A percentile compares a stretch with the other conserved stretches of the same genome.
phyloP scores from a whole-genome alignment of 2,888 invertebrate genomes.

The Agriopis aurantiaria region DNA sequence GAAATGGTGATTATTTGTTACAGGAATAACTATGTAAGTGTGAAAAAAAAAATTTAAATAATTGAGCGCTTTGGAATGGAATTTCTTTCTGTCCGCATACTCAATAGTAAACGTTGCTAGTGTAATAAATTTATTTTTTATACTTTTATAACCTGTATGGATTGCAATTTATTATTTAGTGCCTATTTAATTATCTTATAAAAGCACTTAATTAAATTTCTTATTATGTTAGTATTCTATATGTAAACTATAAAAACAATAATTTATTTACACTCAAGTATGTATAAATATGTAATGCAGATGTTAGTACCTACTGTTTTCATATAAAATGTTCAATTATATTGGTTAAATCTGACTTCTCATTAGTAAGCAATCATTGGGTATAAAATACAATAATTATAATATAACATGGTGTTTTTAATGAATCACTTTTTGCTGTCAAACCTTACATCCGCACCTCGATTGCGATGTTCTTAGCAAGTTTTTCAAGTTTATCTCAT shows the following conservation, averaged over 20 bases:
- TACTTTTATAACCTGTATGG: too few relatives aligned
- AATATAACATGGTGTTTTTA: background rate
- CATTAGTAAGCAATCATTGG: slow-evolving; percentile 1
- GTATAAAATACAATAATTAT: background rate
- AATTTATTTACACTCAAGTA: slow-evolving; percentile 3
- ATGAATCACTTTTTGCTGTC: too few relatives aligned
- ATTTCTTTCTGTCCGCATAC: too few relatives aligned
- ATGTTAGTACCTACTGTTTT: background rate
- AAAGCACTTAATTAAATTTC: background rate
- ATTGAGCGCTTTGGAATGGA: too few relatives aligned
- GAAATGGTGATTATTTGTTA: too few relatives aligned
- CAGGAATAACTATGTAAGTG: background rate
- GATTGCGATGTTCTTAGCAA: too few relatives aligned
- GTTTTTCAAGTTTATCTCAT: too few relatives aligned
- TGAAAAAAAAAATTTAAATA: too few relatives aligned
- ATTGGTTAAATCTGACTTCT: slow-evolving; percentile 15
- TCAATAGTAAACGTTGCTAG: too few relatives aligned
- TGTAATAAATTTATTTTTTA: too few relatives aligned
- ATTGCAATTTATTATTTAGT: background rate
- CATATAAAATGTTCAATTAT: background rate
- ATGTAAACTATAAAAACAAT: background rate
- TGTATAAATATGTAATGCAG: background rate
- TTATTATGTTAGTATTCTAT: background rate
- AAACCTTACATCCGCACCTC: too few relatives aligned
- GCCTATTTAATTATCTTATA: background rate